Percentiles rank a stretch among this genome's conserved stretches.
Conservation (phyloP, 2,113 vertebrate species). For the Epinephelus moara region DNA sequence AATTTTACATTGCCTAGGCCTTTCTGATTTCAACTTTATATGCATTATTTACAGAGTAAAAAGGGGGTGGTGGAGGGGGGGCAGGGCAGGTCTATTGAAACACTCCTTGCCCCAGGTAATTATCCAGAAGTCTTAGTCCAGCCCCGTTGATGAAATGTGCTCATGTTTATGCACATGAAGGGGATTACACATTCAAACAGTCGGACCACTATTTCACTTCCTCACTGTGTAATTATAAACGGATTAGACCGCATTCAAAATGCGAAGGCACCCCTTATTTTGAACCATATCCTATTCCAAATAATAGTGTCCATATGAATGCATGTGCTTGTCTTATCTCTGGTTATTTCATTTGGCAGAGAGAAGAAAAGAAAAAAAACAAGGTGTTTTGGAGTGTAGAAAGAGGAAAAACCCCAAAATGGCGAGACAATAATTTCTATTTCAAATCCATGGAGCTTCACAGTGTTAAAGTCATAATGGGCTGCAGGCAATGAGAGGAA, state of each 20-base stretch:
- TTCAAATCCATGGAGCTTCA: conserved; percentile 71
- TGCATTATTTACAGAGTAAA: conserved; percentile 84
- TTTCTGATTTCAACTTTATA: conserved; percentile 85
- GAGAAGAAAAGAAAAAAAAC: not conserved
- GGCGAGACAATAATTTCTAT: conserved; percentile 57
- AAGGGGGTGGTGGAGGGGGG: conserved; percentile 6
- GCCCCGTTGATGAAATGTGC: conserved; percentile 84
- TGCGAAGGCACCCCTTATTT: conserved; percentile 74
- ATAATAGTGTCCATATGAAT: conserved; percentile 70
- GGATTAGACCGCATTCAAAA: conserved; percentile 81
- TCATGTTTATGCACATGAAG: conserved; percentile 97
- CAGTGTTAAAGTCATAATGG: conserved; percentile 87
- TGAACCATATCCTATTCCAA: conserved; percentile 70
- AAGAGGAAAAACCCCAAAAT: conserved; percentile 25
- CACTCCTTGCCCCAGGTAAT: conserved; percentile 78
- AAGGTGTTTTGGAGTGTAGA: conserved; percentile 48
- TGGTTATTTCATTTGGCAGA: conserved; percentile 56
- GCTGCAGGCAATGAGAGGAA: conserved; percentile 88
- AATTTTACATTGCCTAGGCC: conserved; percentile 87
- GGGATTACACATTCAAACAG: conserved; percentile 84
- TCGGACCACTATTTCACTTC: conserved; percentile 76
- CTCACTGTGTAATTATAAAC: conserved; percentile 81
- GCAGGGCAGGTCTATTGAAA: conserved; percentile 64
- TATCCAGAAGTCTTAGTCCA: conserved; percentile 76
- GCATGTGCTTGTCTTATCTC: conserved; percentile 60